Evolutionary conservation across 2,888 invertebrate species (phyloP).

Genomic region (Hymenopus coronatus): DNA sequence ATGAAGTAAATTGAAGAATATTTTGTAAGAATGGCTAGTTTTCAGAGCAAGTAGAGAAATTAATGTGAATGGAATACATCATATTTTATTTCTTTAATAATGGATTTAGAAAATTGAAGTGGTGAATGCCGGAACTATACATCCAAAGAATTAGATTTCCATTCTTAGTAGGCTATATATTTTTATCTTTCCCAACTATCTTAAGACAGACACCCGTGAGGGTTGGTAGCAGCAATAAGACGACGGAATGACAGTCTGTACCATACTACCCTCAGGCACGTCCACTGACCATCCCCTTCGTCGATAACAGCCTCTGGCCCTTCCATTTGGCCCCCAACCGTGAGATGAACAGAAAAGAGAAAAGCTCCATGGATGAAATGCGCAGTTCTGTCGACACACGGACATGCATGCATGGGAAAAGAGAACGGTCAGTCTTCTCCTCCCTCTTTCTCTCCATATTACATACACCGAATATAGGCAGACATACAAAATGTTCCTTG

Average conservation of each 20-base stretch:
- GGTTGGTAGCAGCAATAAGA: constrained; percentile 9
- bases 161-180: constrained; percentile 28
- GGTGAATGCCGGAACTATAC: too few species aligned
- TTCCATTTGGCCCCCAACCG: constrained; percentile 2
- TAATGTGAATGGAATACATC: too few species aligned
- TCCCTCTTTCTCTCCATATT: background rate
- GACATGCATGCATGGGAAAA: background rate
- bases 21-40: too few species aligned
- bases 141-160: background rate
- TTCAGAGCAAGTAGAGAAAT: too few species aligned
- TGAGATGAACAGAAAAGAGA: constrained; percentile 5
- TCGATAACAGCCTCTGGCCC: constrained; percentile 34
- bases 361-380: constrained; percentile 3
- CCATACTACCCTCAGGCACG: constrained; percentile 14
- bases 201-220: background rate
- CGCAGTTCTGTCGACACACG: background rate
- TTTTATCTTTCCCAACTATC: constrained; percentile 9
- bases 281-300: constrained; percentile 32
- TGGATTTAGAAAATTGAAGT: too few species aligned
- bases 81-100: too few species aligned
- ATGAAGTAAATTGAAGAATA: too few species aligned
- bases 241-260: constrained; percentile 21
- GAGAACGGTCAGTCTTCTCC: background rate
- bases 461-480: background rate
- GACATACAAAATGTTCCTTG: constrained; percentile 18